Percentiles rank a stretch among this genome's conserved stretches.
Conservation (phyloP, 2,888 invertebrate genomes). For the Troides oblongomaculatus region DNA sequence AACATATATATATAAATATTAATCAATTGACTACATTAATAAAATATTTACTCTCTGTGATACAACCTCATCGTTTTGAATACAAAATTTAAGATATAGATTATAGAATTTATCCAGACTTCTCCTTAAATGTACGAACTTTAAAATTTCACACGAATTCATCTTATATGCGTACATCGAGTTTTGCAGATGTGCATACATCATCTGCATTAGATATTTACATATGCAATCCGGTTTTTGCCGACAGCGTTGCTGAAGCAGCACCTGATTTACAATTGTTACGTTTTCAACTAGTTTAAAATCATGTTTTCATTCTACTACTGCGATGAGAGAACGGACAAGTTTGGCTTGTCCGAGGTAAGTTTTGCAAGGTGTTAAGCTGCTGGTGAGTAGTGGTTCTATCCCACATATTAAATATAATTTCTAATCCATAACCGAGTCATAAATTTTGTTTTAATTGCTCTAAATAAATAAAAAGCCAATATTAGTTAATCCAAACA, state of each 20-base stretch:
- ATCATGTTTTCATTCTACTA: constrained; percentile 54
- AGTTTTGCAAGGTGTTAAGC: neutral
- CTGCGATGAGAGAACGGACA: constrained; percentile 70
- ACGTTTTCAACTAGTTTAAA: constrained; percentile 51
- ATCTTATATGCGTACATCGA: constrained; percentile 3
- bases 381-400: neutral
- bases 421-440: too few relatives aligned
- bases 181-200: constrained; percentile 14
- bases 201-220: constrained; percentile 19
- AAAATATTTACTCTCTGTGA: too few relatives aligned
- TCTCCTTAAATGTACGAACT: neutral
- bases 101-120: neutral
- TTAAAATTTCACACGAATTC: constrained; percentile 18
- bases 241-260: constrained; percentile 39
- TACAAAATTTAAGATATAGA: too few relatives aligned
- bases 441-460: neutral
- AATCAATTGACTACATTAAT: too few relatives aligned
- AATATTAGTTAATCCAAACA: too few relatives aligned
- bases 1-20: too few relatives aligned
- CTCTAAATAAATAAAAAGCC: too few relatives aligned
- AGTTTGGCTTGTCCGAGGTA: constrained; percentile 45
- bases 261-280: constrained; percentile 63
- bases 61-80: too few relatives aligned
- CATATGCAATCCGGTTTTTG: constrained; percentile 46
- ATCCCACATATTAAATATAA: neutral